These are phyloP conservation scores for Smittia aterrima DNA, from an alignment of 2,888 invertebrate species.

Conservation along the genomic window DNA sequence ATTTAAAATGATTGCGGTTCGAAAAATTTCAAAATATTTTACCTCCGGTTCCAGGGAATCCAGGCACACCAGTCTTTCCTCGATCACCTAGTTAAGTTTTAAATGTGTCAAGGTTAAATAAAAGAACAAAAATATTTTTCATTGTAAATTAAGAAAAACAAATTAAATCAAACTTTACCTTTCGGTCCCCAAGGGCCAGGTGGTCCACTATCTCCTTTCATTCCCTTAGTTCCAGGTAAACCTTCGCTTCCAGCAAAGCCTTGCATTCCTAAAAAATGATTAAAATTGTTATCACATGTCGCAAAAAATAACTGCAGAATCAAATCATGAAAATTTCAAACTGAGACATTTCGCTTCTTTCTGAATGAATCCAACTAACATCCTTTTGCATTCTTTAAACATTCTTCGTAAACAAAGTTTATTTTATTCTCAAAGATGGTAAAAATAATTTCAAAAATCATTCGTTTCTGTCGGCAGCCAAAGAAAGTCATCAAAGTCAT, in stretches of 20 bases:
- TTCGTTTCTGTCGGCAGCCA: not conserved
- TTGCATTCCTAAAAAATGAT: conserved; percentile 61
- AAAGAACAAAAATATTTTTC: no score
- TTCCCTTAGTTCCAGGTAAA: conserved; percentile 81
- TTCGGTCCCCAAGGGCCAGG: conserved; percentile 77
- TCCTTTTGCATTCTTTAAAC: no score
- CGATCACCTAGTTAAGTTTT: conserved; percentile 71
- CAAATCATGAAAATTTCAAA: not conserved
- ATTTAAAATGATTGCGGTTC: not conserved
- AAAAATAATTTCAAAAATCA: no score
- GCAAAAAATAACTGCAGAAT: not conserved
- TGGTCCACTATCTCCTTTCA: conserved; percentile 82
- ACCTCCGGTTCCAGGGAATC: conserved; percentile 60
- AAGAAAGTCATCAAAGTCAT: not conserved
- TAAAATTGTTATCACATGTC: not conserved
- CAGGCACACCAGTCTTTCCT: conserved; percentile 83
- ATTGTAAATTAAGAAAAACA: no score
- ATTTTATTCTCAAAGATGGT: no score
- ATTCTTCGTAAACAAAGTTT: no score
- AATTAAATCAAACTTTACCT: no score
- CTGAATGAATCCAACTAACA: no score
- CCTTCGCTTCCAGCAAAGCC: conserved; percentile 85
- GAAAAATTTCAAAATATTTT: not conserved
- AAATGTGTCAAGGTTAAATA: no score
- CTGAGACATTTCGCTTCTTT: not conserved